Base-by-base conservation (phyloP, 1,140 invertebrate genomes). In the Drosophila pachea region DNA sequence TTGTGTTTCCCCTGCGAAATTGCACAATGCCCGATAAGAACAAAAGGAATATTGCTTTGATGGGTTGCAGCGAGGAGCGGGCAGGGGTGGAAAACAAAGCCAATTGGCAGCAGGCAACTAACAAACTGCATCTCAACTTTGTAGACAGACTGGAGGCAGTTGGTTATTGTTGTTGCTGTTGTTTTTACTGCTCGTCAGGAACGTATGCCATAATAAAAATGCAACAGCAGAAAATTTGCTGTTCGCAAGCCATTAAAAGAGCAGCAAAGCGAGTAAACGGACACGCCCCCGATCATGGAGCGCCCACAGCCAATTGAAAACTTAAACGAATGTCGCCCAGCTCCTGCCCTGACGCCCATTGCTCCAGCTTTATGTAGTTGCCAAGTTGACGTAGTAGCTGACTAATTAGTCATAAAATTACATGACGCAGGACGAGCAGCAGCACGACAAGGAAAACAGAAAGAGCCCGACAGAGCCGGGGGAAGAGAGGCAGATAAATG, bases 331-430 rank as follows among this genome's bases (percentile, higher is more conserved):
- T 53, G 63, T 78, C 71, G 50, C 1, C 12, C 4, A 14, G 6
- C 22, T 7, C 35, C 22, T 4, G 8, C 38, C 9, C 35, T 7
- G 4, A 9, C 31, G 32, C 4, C 22, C 1, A 11, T 40, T 12
- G 33, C 52, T 49, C 42, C 53, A 40, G 60, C 38, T 73, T 66
- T 65, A 76, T 82, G 73, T 65, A 76, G 78, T 73, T 81, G 71
- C 68, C 73, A 82, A 82, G 78, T 82, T 82, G 79, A 73, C 59
- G 73, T 65, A 83, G 76, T 76, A 79, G 79, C 79, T 76, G 76
- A 74, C 79, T 83, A 83, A 83, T 83, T 83, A 83, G 79, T 84
- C 79, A 83, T 83, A 83, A 83, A 83, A 83, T 83, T 83, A 79
- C 79, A 83, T 65, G 81, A 66, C 55, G 40, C 62, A 66, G 54